Percentiles rank a stretch among this genome's conserved stretches.
phyloP scores from a whole-genome alignment of 2,888 invertebrate species.

The Coelogynopora nodosa region DNA sequence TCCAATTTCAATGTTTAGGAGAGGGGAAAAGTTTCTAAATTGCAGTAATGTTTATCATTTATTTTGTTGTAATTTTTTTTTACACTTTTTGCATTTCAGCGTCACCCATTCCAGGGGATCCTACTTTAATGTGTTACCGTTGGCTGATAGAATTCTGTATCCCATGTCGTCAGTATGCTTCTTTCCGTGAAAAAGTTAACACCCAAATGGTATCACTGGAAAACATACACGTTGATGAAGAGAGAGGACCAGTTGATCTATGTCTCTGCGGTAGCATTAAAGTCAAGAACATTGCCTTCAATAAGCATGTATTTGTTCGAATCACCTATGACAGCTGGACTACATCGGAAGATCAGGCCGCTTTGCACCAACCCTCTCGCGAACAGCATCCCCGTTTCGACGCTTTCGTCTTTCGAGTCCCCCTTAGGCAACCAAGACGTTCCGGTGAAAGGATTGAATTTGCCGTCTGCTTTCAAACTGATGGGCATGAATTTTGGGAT shows the following conservation, averaged over 20 bases:
- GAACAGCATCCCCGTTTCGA: neutral
- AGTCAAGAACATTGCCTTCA: neutral
- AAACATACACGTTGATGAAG: neutral
- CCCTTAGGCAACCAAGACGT: neutral
- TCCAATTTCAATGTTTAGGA: no score
- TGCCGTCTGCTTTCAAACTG: neutral
- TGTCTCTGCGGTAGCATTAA: neutral
- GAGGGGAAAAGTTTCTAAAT: no score
- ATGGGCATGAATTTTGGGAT: neutral
- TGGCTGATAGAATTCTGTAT: neutral
- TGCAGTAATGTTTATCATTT: no score
- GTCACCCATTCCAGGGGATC: no score
- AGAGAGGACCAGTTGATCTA: neutral
- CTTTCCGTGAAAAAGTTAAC: neutral
- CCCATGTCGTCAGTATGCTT: neutral
- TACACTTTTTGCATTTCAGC: no score
- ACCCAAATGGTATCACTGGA: neutral
- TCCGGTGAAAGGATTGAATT: neutral
- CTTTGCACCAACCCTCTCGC: neutral
- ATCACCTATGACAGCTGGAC: neutral
- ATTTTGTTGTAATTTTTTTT: no score
- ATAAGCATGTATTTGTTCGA: neutral
- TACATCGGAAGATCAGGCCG: neutral
- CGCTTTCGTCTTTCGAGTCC: neutral
- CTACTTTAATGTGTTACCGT: neutral